Evolutionary conservation across 2,113 vertebrate genomes (phyloP), one percentile per base, ranked within the genome.

Genomic region (Sceloporus tristichus): DNA sequence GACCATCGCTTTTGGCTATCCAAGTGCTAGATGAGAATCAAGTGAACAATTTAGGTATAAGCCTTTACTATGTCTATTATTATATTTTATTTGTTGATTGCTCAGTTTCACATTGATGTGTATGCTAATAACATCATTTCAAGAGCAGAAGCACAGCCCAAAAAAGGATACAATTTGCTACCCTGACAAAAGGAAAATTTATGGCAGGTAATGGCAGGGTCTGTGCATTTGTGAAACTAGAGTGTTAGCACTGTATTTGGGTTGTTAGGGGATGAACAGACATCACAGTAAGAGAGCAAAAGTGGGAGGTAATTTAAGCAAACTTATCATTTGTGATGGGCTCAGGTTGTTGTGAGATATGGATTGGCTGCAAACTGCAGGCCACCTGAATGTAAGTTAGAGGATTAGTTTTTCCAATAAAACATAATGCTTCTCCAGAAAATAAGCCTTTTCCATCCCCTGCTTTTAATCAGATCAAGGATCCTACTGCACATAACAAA

Each of bases 1-100:
- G 90, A 94, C 88, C 91, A 94, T 91, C 89, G 88, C 42, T 93
- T 92, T 79, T 27, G 91, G 91, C 85, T 87, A 92, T 80, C 91
- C 86, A 91, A 92, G 93, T 48, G 59, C 88, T 89, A 85, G 68
- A 93, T 93, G 90, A 90, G 79, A 89, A 85, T 82, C 85, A 88
- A 90, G 90, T 71, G 85, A 6, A 68, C 87, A 87, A 82, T 87
- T 93, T 84, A 89, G 86, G 91, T 86, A 66, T 25, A 80, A 90
- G 91, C 5, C 53, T 56, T 85, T 85, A 42, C 65, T 91, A 90
- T 92, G 89, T 92, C 85, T 91, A 75, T 93, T 83, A 82, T 87
- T 89, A 85, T 79, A 85, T 53, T 93, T 92, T 85, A 90, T 91
- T 93, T 92, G 91, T 92, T 91, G 87, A 77, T 75, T 54, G 40